Conservation (phyloP, 2,113 vertebrate species). For the Scalopus aquaticus region DNA sequence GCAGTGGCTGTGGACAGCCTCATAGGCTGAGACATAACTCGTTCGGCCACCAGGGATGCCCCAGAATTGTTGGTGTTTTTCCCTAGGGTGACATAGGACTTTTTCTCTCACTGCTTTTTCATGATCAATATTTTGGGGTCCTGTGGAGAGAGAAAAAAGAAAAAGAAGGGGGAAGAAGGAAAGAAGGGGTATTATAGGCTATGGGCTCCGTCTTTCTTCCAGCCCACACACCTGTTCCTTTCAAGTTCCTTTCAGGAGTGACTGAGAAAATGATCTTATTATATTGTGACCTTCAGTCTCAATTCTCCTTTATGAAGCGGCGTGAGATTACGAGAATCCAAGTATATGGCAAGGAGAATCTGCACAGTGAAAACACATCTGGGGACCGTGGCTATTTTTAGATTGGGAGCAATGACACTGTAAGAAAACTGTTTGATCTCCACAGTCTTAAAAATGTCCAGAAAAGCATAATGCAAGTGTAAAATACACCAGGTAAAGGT, state of each 20-base stretch:
- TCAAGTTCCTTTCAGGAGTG: constrained; percentile 46
- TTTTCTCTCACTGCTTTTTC: not conserved
- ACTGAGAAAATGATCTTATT: constrained; percentile 61
- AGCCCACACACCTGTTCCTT: constrained; percentile 61
- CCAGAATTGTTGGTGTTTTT: not conserved
- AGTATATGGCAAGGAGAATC: not conserved
- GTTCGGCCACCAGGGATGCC: no score
- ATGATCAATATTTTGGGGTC: not conserved
- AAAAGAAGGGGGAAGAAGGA: not conserved
- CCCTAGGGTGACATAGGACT: not conserved
- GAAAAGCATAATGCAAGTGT: not conserved
- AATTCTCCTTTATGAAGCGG: constrained; percentile 8
- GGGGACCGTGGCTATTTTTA: not conserved
- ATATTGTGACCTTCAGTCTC: constrained; percentile 48
- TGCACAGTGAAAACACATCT: not conserved
- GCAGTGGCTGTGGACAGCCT: no score
- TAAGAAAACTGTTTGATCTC: not conserved
- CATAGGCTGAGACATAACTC: no score
- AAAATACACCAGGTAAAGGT: not conserved
- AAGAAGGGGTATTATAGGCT: not conserved
- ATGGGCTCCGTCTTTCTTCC: not conserved
- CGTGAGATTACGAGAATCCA: not conserved
- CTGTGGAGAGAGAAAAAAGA: not conserved
- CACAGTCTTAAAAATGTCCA: not conserved
- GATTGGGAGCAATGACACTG: not conserved